A percentile compares a stretch with the other conserved stretches of the same genome.
Conservation (phyloP, 1,140 invertebrate species). For the Drosophila sulfurigaster region DNA sequence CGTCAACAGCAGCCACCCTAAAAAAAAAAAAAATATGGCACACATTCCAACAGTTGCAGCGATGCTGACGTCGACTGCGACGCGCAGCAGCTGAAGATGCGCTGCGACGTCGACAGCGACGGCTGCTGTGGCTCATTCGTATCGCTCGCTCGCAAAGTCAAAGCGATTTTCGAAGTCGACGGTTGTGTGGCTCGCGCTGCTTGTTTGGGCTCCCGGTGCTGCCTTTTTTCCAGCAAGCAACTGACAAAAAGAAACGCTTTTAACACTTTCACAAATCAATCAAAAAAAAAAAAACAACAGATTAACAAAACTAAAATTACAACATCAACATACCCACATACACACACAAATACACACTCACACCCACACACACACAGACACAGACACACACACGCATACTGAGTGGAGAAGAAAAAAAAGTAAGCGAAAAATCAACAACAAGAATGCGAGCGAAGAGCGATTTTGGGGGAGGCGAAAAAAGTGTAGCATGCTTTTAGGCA, state of each 20-base stretch:
- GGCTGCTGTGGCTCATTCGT: conserved; percentile 34
- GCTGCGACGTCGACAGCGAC: conserved; percentile 26
- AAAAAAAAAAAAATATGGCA: conserved; percentile 63
- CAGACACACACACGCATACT: conserved; percentile 18
- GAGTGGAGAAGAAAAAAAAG: conserved; percentile 21
- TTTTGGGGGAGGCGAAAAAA: conserved; percentile 27
- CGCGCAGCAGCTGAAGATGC: conserved; percentile 50
- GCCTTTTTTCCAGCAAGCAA: conserved; percentile 52
- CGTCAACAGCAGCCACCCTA: conserved; percentile 59
- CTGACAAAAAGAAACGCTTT: conserved; percentile 57
- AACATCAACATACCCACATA: conserved; percentile 33
- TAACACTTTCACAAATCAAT: conserved; percentile 33
- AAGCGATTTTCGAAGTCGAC: conserved; percentile 84
- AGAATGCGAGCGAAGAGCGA: conserved; percentile 17
- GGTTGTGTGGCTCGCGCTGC: conserved; percentile 72
- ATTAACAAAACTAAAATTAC: background rate
- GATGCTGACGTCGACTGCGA: conserved; percentile 37
- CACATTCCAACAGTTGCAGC: conserved; percentile 81
- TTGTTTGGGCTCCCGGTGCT: conserved; percentile 56
- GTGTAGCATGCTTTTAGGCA: conserved; percentile 55
- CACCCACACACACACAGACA: conserved; percentile 7
- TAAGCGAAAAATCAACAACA: conserved; percentile 44
- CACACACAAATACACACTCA: background rate
- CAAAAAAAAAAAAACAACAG: too few relatives aligned
- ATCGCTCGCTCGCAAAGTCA: conserved; percentile 63